Evolutionary conservation across 2,113 vertebrate species (phyloP), one percentile per base, ranked within the genome.

Genomic region (Serinus canaria): DNA sequence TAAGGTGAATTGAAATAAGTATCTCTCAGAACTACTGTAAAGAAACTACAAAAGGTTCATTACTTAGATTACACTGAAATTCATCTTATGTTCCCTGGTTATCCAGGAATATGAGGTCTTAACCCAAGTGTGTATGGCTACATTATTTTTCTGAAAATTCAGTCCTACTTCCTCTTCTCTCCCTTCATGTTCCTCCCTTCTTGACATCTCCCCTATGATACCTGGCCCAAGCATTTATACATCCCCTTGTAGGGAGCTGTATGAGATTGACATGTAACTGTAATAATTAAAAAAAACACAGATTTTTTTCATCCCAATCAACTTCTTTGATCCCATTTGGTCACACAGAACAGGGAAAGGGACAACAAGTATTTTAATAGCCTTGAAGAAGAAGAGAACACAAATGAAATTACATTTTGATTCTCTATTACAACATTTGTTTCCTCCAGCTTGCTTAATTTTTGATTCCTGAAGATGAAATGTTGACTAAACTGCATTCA

Each of bases 261-360:
- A 58, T 15, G 20, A 81, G 15, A 63, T 28, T 27, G 23, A 79
- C 18, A 60, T 0, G 0, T 64, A 69, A 81, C 4, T 7, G 27
- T 33, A 86, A 35, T 35, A 75, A 70, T 37, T 10, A 35, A 84
- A 80, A 15, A 77, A 55, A 3, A 0, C 6, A 31, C 3, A 1
- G 0, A 52, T 59, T 59, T 90, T 90, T 85, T 92, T 78, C 28
- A 80, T n/a, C 8, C 19, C 28, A 41, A 3, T 19, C 1, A 2
- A 63, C 47, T 56, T 56, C 19, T 72, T 83, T 72, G 14, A 69
- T 76, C 10, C 22, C 1, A 3, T 49, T 60, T 58, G 28, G 41
- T 47, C 25, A 56, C 39, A 56, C 4, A 72, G 41, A 47, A 63
- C 11, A 58, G 10, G 5, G 30, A 84, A 87, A 56, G 72, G 4